Evolutionary conservation across 23 tunicate species (phyloP).

Genomic region (Styela clava): DNA sequence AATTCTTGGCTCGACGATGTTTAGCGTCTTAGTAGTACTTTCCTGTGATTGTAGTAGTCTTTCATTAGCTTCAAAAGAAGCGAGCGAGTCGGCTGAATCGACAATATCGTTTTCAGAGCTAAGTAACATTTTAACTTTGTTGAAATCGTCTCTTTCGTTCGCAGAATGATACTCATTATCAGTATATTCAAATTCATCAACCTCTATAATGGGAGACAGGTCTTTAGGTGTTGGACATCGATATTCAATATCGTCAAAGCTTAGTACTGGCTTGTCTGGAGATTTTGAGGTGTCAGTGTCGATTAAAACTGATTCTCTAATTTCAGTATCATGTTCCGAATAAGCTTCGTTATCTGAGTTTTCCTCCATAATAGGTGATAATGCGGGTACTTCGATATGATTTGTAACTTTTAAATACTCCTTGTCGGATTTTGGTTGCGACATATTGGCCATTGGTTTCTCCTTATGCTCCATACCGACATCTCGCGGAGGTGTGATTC

Average conservation of each 20-base stretch:
- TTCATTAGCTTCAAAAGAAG: conserved; percentile 86
- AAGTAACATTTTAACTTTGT: background rate
- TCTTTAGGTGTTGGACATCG: conserved; percentile 14
- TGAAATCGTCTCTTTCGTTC: background rate
- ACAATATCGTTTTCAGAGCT: conserved; percentile 8
- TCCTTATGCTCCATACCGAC: background rate
- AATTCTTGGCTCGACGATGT: background rate
- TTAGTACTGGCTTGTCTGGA: background rate
- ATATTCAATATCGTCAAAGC: background rate
- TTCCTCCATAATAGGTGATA: conserved; percentile 72
- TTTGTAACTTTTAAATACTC: conserved; percentile 9
- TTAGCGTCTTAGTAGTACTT: background rate
- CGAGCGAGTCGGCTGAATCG: conserved; percentile 62
- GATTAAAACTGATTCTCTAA: background rate
- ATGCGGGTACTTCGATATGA: background rate
- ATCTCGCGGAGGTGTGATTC: background rate
- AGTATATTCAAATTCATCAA: conserved; percentile 25
- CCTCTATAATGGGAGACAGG: conserved; percentile 16
- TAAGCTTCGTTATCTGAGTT: conserved; percentile 30
- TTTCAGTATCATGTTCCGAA: background rate
- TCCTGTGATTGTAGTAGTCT: background rate
- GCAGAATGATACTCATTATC: background rate
- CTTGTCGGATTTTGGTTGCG: background rate
- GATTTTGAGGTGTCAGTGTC: background rate
- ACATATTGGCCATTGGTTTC: background rate